Percentiles rank a stretch among this genome's conserved stretches.
Evolutionary conservation across 2,888 invertebrate genomes (phyloP).

Genomic region (Arrhopalites spinosus): DNA sequence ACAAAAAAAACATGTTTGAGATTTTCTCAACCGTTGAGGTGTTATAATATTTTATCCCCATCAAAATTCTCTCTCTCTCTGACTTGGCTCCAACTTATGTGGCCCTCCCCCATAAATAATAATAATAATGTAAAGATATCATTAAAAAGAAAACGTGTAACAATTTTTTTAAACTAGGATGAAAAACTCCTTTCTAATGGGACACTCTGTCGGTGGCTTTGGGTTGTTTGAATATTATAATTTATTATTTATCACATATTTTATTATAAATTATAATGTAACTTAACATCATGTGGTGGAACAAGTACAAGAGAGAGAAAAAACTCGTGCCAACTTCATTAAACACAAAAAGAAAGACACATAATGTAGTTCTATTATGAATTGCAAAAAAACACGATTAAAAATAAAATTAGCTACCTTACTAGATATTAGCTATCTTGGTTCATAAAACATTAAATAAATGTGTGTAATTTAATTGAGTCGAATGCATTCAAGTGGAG

Average conservation of each 20-base stretch:
- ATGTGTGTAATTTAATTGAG: no score
- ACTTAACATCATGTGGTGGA: neutral
- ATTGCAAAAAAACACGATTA: neutral
- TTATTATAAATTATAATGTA: no score
- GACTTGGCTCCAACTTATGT: neutral
- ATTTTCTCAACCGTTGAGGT: neutral
- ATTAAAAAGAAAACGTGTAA: neutral
- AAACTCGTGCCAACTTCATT: slow-evolving; percentile 7
- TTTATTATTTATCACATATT: no score
- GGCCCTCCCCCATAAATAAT: neutral
- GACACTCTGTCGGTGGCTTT: no score
- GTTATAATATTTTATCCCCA: neutral
- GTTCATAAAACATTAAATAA: neutral
- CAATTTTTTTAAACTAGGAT: neutral
- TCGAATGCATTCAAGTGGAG: neutral
- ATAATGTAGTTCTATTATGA: neutral
- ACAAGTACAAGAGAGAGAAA: neutral
- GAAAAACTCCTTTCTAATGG: neutral
- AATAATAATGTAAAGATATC: neutral
- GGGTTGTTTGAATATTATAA: no score
- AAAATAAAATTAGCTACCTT: neutral
- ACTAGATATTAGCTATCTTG: neutral
- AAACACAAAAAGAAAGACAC: neutral
- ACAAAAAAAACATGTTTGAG: no score
- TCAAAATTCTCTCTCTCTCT: neutral